Percentiles rank a stretch among this genome's conserved stretches.
These are phyloP conservation scores for Austrolebias charrua DNA, from an alignment of 2,797 vertebrate species.

Conservation along the genomic window DNA sequence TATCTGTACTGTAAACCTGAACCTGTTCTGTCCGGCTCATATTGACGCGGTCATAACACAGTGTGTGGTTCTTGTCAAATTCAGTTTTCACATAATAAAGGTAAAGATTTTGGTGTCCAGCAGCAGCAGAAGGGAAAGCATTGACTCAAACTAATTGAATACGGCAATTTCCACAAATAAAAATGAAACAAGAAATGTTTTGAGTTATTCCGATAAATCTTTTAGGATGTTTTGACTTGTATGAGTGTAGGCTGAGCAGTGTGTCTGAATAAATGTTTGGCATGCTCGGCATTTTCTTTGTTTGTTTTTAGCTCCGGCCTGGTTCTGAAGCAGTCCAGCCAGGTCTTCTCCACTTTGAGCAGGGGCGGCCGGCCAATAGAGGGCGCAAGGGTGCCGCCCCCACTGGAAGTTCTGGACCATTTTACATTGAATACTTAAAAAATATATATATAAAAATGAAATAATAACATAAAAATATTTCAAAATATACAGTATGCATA, in stretches of 20 bases:
- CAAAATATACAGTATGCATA: too few species aligned
- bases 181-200: slow-evolving; percentile 10
- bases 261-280: slow-evolving; percentile 38
- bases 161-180: background rate
- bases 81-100: slow-evolving; percentile 29
- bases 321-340: slow-evolving; percentile 33
- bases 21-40: slow-evolving; percentile 15
- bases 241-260: slow-evolving; percentile 9
- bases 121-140: too few species aligned
- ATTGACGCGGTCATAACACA: slow-evolving; percentile 53
- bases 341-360: too few species aligned
- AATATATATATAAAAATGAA: too few species aligned
- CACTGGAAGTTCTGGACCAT: too few species aligned
- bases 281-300: slow-evolving; percentile 35
- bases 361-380: too few species aligned
- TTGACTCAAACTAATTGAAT: background rate
- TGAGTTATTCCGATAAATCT: slow-evolving; percentile 47
- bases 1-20: slow-evolving; percentile 31
- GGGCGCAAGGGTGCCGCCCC: too few species aligned
- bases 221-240: slow-evolving; percentile 32
- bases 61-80: slow-evolving; percentile 40
- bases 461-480: too few species aligned
- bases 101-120: too few species aligned
- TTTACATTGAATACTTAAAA: too few species aligned
- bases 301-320: slow-evolving; percentile 44